A percentile compares a stretch with the other conserved stretches of the same genome.
Conservation (phyloP, 2,797 vertebrate genomes). For the Pangasius mekongensis region DNA sequence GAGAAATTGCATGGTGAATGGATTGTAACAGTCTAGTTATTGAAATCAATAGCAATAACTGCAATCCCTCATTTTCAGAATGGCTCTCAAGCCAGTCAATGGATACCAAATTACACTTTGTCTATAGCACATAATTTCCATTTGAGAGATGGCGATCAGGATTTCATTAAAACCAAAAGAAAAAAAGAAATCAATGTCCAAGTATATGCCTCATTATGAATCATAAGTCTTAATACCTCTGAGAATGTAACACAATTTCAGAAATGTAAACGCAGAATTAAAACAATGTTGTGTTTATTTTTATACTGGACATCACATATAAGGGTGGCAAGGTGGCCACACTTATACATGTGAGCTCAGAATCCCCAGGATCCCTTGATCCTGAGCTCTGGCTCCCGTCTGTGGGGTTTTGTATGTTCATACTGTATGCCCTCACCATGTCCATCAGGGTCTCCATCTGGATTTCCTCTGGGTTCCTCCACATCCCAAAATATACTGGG, state of each 20-base stretch:
- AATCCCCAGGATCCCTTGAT: background rate
- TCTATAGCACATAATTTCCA: slow-evolving; percentile 72
- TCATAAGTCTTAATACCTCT: slow-evolving; percentile 8
- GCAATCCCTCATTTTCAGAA: slow-evolving; percentile 77
- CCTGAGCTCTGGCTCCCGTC: background rate
- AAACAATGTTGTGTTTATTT: background rate
- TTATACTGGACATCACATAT: background rate
- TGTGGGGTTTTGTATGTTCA: background rate
- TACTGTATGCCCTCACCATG: background rate
- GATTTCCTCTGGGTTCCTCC: no score
- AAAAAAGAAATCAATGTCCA: slow-evolving; percentile 61
- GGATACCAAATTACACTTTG: slow-evolving; percentile 78
- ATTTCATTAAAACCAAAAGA: slow-evolving; percentile 58
- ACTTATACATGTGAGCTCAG: background rate
- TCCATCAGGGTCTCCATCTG: background rate
- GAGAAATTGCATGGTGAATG: slow-evolving; percentile 68
- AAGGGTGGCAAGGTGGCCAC: no score
- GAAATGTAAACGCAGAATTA: slow-evolving; percentile 4
- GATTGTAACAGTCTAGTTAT: slow-evolving; percentile 81
- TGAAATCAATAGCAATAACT: slow-evolving; percentile 86
- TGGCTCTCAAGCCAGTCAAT: slow-evolving; percentile 77
- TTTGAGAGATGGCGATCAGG: slow-evolving; percentile 63
- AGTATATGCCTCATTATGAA: slow-evolving; percentile 9
- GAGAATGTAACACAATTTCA: background rate
- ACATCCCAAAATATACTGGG: background rate